phyloP scores from a whole-genome alignment of 2,113 vertebrate species.

The Falco punctatus region DNA sequence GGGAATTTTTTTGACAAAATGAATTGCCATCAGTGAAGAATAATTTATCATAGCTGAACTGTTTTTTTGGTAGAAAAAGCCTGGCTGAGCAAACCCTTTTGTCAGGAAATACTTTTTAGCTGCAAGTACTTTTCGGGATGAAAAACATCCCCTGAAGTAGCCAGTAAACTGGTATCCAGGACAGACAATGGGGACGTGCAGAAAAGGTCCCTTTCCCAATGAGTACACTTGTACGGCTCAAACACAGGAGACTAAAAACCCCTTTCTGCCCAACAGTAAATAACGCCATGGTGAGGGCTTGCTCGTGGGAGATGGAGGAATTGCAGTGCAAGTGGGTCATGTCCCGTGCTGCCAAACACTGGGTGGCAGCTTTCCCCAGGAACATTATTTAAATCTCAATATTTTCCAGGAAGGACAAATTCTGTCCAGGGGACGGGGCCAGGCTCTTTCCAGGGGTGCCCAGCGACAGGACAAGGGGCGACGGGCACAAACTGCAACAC shows the following conservation, averaged over 20 bases:
- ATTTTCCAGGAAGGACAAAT: not conserved
- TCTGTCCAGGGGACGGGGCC: not conserved
- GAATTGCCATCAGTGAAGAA: not conserved
- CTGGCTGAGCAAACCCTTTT: not conserved
- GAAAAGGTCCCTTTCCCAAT: not conserved
- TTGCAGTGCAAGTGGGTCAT: accelerated
- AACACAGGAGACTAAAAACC: not conserved
- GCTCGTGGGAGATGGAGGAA: not conserved
- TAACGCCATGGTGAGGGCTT: not conserved
- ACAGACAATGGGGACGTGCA: not conserved
- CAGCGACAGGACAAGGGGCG: too few species aligned
- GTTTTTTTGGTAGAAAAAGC: not conserved
- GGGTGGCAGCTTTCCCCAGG: not conserved
- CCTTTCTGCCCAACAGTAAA: not conserved
- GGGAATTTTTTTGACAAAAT: not conserved
- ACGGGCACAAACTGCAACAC: too few species aligned
- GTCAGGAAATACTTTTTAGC: not conserved
- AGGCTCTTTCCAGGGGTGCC: too few species aligned
- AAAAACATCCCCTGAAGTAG: constrained; percentile 7
- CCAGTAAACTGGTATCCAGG: not conserved
- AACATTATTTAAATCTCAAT: not conserved
- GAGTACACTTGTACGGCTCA: not conserved
- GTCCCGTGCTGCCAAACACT: not conserved
- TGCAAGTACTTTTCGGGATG: not conserved
- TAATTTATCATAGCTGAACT: constrained; percentile 26